Evolutionary conservation across 2,113 vertebrate genomes (phyloP), one percentile per base, ranked within the genome.

Genomic region (Phyllostomus hastatus): DNA sequence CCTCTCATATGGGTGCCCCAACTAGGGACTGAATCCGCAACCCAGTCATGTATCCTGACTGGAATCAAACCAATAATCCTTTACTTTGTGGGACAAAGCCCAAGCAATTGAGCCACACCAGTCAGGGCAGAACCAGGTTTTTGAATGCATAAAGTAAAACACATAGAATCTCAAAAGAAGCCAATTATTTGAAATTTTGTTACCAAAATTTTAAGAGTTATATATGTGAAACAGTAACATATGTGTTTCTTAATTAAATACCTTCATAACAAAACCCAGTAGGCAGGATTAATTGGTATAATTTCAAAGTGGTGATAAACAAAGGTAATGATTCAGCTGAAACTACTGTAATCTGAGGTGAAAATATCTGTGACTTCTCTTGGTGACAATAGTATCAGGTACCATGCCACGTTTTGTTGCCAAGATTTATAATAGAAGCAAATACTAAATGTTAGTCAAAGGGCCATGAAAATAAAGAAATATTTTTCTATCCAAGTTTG

Each of bases 221-320:
- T 50, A 43, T 89, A 85, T 78, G 24, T 79, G 46, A 64, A 90
- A 83, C 4, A 78, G 17, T 57, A 52, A 79, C 66, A 75, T 69
- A 73, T 50, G 24, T 70, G 14, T 67, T 82, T 91, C 48, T 86
- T 96, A 93, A 95, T 90, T 79, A 95, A 95, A 87, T 69, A 6
- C 22, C 64, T 81, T 80, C 61, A 83, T 35, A 90, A 57, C 35
- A 88, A 89, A 33, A 79, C 50, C 52, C 87, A 54, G 61, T 8
- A 67, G 33, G 28, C 19, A 61, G 54, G 88, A 92, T 24, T 83
- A 75, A 84, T 46, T 83, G 35, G 14, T 26, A 48, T 78, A 52
- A 69, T 92, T 92, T 84, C 72, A 79, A 87, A 87, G 69, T 31
- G 20, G 33, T 64, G 35, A 81, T 95, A 41, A 95, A 67, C 41